These are phyloP conservation scores for Deroplatys truncata DNA, from an alignment of 2,888 invertebrate species.

Conservation along the genomic window DNA sequence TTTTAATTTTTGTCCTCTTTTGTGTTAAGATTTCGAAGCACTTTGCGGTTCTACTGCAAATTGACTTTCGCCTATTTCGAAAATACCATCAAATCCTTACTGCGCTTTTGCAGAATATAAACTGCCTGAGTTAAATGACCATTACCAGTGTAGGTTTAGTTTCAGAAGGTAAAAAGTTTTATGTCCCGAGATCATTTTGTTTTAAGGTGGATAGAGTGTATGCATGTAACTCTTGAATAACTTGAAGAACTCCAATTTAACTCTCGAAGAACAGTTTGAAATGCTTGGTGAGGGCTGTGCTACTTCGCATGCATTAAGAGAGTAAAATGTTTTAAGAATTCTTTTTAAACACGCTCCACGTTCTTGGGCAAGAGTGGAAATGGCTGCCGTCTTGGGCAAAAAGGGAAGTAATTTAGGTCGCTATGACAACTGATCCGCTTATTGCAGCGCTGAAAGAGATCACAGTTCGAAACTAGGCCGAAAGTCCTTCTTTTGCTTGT, in stretches of 20 bases:
- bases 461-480: neutral
- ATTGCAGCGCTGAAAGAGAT: neutral
- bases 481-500: neutral
- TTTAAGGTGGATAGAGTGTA: neutral
- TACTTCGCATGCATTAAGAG: neutral
- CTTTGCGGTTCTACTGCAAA: too few relatives aligned
- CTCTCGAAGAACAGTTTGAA: neutral
- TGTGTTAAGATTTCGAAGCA: too few relatives aligned
- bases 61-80: too few relatives aligned
- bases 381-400: neutral
- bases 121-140: too few relatives aligned
- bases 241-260: neutral
- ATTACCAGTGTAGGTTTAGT: neutral
- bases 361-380: neutral
- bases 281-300: neutral
- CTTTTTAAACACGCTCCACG: neutral
- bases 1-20: too few relatives aligned
- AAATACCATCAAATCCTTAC: too few relatives aligned
- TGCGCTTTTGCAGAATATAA: too few relatives aligned
- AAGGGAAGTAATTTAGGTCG: neutral
- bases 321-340: neutral
- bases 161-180: neutral
- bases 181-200: neutral
- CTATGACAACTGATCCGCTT: slow-evolving; percentile 9
- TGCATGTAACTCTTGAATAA: neutral